phyloP scores from a whole-genome alignment of 2,888 invertebrate species.

The Drosophila multiciliata region DNA sequence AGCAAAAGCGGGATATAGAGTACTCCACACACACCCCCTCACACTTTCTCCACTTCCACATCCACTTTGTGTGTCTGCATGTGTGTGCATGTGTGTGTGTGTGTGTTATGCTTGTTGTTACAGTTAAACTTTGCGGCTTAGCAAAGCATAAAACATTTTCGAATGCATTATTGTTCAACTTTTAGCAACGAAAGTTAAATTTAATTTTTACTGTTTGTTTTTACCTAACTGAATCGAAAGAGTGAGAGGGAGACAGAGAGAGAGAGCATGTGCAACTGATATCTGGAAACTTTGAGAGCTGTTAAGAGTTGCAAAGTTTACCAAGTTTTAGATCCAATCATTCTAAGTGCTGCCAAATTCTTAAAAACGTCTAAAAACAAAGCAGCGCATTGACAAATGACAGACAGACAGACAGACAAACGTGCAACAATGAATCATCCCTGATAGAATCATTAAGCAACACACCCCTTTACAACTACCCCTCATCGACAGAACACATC shows the following conservation, averaged over 20 bases:
- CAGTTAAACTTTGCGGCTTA: slow-evolving; percentile 57
- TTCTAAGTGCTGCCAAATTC: slow-evolving; percentile 50
- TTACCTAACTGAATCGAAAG: neutral
- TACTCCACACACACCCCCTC: neutral
- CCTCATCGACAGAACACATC: neutral
- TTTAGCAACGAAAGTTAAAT: slow-evolving; percentile 34
- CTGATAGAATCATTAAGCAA: slow-evolving; percentile 44
- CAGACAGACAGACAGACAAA: slow-evolving; percentile 35
- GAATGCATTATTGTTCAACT: slow-evolving; percentile 69
- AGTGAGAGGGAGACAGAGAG: too few relatives aligned
- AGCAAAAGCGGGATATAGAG: slow-evolving; percentile 23
- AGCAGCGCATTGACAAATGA: slow-evolving; percentile 62
- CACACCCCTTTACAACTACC: neutral
- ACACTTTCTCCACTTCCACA: neutral
- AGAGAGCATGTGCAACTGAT: slow-evolving; percentile 11
- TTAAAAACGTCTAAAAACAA: slow-evolving; percentile 5
- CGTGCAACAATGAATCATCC: slow-evolving; percentile 56
- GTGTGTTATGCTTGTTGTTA: slow-evolving; percentile 27
- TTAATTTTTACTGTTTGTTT: slow-evolving; percentile 36
- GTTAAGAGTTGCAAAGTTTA: slow-evolving; percentile 12
- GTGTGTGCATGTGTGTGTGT: slow-evolving; percentile 4
- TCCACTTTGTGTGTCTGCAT: neutral
- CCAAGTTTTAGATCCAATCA: slow-evolving; percentile 51
- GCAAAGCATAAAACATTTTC: slow-evolving; percentile 69
- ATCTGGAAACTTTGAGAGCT: slow-evolving; percentile 17